phyloP scores from a whole-genome alignment of 2,113 vertebrate species.

The Neoarius graeffei region DNA sequence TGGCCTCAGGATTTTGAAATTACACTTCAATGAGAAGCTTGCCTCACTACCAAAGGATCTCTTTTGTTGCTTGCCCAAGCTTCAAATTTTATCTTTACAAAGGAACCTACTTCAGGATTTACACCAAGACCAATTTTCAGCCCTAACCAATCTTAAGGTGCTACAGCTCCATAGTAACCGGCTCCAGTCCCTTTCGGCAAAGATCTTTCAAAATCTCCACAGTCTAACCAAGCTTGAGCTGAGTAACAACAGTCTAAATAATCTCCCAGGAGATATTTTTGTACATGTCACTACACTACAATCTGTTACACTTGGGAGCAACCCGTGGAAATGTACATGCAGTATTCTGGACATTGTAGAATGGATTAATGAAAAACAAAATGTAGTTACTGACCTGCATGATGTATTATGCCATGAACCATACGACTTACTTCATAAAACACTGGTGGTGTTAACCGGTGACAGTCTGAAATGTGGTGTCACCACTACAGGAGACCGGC shows the following conservation, averaged over 20 bases:
- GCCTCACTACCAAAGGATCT: constrained; percentile 71
- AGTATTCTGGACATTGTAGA: constrained; percentile 70
- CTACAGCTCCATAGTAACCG: constrained; percentile 72
- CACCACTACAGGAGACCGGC: background rate
- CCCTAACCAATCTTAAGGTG: constrained; percentile 65
- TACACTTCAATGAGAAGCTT: constrained; percentile 74
- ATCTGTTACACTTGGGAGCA: constrained; percentile 65
- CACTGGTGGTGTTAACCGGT: constrained; percentile 55
- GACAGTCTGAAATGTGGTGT: constrained; percentile 54
- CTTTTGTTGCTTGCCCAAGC: constrained; percentile 76
- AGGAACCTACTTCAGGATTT: constrained; percentile 72
- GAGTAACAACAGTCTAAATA: constrained; percentile 56
- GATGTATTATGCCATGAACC: constrained; percentile 63
- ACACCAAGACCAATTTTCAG: constrained; percentile 73
- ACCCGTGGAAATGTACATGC: constrained; percentile 84
- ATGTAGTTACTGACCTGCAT: constrained; percentile 56
- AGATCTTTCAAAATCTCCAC: constrained; percentile 71
- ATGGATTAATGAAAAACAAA: constrained; percentile 76
- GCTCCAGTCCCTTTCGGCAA: constrained; percentile 68
- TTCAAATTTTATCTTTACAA: constrained; percentile 75
- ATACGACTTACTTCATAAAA: background rate
- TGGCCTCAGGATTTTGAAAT: constrained; percentile 70
- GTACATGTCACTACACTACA: constrained; percentile 38
- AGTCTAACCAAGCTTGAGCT: constrained; percentile 67
- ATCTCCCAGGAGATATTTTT: constrained; percentile 65